These are phyloP conservation scores for Glandiceps talaboti DNA, from an alignment of 53 echinoderm and acorn worm genomes.

Conservation along the genomic window DNA sequence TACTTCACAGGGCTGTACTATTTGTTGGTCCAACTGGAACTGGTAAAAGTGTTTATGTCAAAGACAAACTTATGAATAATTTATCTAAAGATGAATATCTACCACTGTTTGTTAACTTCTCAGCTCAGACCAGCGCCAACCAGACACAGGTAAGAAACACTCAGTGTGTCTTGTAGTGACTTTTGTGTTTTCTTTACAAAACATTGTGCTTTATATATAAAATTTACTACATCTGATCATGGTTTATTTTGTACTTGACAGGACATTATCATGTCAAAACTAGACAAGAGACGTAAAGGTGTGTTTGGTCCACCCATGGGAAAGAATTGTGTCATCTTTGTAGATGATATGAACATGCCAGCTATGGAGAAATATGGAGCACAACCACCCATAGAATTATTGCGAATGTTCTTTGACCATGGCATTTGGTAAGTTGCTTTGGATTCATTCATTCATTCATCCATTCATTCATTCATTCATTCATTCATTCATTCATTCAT, in stretches of 20 bases:
- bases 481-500: too few relatives aligned
- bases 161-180: too few relatives aligned
- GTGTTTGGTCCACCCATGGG: constrained; percentile 97
- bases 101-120: constrained; percentile 96
- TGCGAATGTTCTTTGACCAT: constrained; percentile 97
- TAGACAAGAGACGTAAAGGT: constrained; percentile 94
- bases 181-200: too few relatives aligned
- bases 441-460: too few relatives aligned
- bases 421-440: constrained; percentile 91
- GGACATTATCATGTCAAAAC: constrained; percentile 98
- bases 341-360: constrained; percentile 97
- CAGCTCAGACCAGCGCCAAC: constrained; percentile 94
- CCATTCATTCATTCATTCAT: too few relatives aligned
- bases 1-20: constrained; percentile 70
- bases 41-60: constrained; percentile 99
- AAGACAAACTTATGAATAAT: constrained; percentile 98
- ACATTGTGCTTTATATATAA: too few relatives aligned
- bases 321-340: constrained; percentile 93
- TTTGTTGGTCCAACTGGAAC: constrained; percentile 98
- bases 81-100: constrained; percentile 91
- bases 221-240: too few relatives aligned
- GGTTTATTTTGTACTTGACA: constrained; percentile 5
- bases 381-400: constrained; percentile 92
- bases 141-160: constrained; percentile 94
- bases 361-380: constrained; percentile 94